Evolutionary conservation across 2,113 vertebrate genomes (phyloP), one percentile per base, ranked within the genome.

Genomic region (Manacus vitellinus): DNA sequence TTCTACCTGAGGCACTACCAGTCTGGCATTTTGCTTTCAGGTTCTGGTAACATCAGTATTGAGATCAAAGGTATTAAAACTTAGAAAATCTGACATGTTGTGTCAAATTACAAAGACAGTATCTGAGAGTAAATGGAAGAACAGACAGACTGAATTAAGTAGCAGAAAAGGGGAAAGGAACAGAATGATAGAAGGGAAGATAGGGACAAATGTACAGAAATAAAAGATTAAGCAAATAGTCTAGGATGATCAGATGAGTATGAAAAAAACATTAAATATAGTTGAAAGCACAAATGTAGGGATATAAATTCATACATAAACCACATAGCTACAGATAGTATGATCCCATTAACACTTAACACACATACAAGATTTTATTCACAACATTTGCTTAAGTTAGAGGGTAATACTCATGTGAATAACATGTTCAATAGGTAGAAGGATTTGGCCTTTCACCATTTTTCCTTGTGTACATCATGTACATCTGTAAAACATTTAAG

Each of bases 31-130:
- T 49, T 88, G 51, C 85, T 93, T 97, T 91, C 86, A 79, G 70
- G 74, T 73, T 93, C 94, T 85, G 85, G 24, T 61, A 95, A 93
- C 68, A 86, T 59, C 75, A 95, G 88, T 41, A 75, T 28, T 82
- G 90, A 97, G 68, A 97, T 63, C 86, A 93, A 73, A 96, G 88
- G 94, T 76, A 89, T 14, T 76, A 94, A 80, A 89, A 70, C 62
- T 79, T 71, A 43, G 70, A 61, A 96, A 84, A 92, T 74, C 81
- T 92, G 83, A 82, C 73, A 96, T 2, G 7, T 74, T 88, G 52
- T 68, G 76, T 89, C 83, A 94, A 96, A 95, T 86, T 89, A 89
- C 63, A 85, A 91, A 92, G 84, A 78, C 67, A 49, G 41, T 27
- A 92, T 43, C 76, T 37, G 49, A 78, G 79, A 94, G 80, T 62